Percentiles rank a stretch among this genome's conserved stretches.
Evolutionary conservation across 2,888 invertebrate genomes (phyloP).

Genomic region (Apamea epomidion): DNA sequence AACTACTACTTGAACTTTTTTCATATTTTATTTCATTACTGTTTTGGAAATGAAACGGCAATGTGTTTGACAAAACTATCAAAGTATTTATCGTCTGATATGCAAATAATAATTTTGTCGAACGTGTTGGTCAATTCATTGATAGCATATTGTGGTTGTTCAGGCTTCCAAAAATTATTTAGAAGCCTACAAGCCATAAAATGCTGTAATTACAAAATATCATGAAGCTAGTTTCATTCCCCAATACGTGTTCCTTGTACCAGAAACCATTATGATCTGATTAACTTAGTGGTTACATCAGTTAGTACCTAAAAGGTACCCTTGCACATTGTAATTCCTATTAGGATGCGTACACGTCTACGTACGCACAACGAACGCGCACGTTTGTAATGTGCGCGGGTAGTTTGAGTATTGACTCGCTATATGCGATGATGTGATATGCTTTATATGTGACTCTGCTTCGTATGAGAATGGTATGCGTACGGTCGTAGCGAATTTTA

Average conservation of each 20-base stretch:
- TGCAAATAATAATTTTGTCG: constrained; percentile 1
- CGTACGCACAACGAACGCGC: background rate
- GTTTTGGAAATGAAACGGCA: background rate
- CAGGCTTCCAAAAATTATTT: no score
- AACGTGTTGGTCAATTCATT: background rate
- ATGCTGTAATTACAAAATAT: background rate
- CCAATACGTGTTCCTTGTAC: constrained; percentile 22
- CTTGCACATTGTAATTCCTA: constrained; percentile 19
- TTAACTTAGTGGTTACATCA: constrained; percentile 60
- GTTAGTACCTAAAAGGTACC: constrained; percentile 54
- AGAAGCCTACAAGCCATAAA: no score
- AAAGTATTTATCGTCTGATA: constrained; percentile 17
- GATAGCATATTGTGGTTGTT: background rate
- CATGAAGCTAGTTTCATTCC: background rate
- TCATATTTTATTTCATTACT: background rate
- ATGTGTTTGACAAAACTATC: background rate
- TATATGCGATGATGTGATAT: background rate
- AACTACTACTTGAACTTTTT: no score
- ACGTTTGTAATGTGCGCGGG: background rate
- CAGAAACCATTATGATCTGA: constrained; percentile 63
- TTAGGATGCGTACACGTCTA: constrained; percentile 10
- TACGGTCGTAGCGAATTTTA: background rate
- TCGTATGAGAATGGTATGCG: background rate
- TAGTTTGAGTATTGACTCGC: background rate
- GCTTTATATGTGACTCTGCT: constrained; percentile 5